These are phyloP conservation scores for Potorous gilbertii DNA, from an alignment of 2,797 vertebrate species.

Conservation along the genomic window DNA sequence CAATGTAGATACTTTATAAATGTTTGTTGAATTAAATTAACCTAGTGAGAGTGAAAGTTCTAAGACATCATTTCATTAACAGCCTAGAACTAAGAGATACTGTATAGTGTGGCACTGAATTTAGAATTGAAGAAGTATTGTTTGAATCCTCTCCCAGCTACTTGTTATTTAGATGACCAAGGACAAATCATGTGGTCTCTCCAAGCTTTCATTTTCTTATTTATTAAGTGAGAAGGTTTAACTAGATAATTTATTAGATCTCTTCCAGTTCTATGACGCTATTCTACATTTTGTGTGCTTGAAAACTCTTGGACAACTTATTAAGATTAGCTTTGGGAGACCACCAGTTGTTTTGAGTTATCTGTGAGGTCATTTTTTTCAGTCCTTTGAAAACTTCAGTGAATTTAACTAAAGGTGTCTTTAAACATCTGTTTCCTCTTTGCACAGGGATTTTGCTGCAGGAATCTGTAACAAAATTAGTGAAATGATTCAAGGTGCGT, in stretches of 20 bases:
- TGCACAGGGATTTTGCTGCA: constrained; percentile 95
- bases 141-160: not conserved
- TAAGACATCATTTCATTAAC: not conserved
- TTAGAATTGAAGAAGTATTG: not conserved
- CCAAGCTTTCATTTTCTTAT: not conserved
- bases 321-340: not conserved
- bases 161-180: not conserved
- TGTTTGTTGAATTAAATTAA: not conserved
- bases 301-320: not conserved
- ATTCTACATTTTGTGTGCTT: not conserved
- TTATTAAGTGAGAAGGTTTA: not conserved
- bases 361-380: not conserved
- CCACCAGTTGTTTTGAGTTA: not conserved
- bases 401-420: constrained; percentile 28
- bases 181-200: not conserved
- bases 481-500: constrained; percentile 99
- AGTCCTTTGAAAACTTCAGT: constrained; percentile 48
- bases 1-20: not conserved
- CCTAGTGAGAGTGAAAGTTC: not conserved
- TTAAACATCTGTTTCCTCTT: constrained; percentile 68
- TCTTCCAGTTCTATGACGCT: not conserved
- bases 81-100: not conserved
- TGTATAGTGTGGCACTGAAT: not conserved
- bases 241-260: not conserved
- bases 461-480: constrained; percentile 99